Base-by-base conservation (phyloP, 2,113 vertebrate genomes). In the Danionella cerebrum region DNA sequence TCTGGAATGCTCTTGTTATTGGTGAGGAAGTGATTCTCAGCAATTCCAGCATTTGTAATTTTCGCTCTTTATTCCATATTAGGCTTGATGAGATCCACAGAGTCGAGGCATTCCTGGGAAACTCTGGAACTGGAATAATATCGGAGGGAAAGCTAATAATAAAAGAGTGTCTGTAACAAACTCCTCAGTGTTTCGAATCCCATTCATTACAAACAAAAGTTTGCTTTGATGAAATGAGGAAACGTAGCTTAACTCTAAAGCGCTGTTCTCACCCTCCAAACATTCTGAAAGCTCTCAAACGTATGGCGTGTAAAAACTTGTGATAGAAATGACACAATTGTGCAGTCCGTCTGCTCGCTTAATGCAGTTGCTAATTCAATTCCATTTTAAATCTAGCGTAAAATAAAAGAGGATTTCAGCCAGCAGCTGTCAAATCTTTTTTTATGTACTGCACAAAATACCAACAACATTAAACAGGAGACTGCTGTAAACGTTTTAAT, bases 61-160 rank as follows among this genome's bases (percentile, higher is more conserved):
- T 74, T 80, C 65, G 63, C 74, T 71, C 52, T 68, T 75, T 75
- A 55, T 65, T 72, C 81, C 77, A 75, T 80, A 81, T 80, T 81
- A 72, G 79, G 81, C 33, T 35, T 79, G 81, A 77, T 77, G 71
- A 77, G 76, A 73, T 75, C 76, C 77, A 71, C 76, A 76, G 72
- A 77, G 76, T 70, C 70, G 67, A 67, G 69, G 75, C 72, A 70
- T 75, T 72, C 74, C 70, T 76, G 77, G 81, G 73, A 80, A 80
- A 72, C 65, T 72, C 70, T 63, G 44, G 65, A 80, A 78, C 75
- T 70, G 75, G 77, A 78, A 80, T 48, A 48, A 36, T 78, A 76
- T 73, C 54, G 70, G 52, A 55, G 47, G 60, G 45, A 70, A 50
- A 48, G 16, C 27, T 22, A 16, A 47, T 33, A 63, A 36, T 41